Evolutionary conservation across 2,113 vertebrate genomes (phyloP), one percentile per base, ranked within the genome.

Genomic region (Sturnus vulgaris): DNA sequence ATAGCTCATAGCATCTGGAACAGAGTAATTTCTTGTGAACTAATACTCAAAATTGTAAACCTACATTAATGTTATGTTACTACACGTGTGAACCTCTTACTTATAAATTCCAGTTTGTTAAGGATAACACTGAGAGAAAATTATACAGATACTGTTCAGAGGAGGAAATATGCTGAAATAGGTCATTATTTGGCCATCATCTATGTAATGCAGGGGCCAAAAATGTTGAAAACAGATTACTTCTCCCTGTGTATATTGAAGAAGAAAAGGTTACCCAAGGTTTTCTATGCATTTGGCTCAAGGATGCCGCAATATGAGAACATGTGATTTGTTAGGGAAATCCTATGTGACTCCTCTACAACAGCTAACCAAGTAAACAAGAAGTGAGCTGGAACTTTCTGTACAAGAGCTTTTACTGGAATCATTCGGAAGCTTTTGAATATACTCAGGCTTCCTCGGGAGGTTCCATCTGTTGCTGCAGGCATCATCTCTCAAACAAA

Each of bases 311-410:
- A 95, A 77, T 61, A 70, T 23, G 71, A 94, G 75, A 95, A 69
- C 89, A 91, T 84, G 86, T 94, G 89, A 95, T 95, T 97, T 89
- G n/a, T 68, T 82, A 85, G 91, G 91, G 93, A 96, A 97, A 95
- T 96, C 93, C 95, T 97, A 95, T 95, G 94, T 96, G 94, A 96
- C 93, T 90, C 71, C 88, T 95, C 84, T 91, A 61, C 89, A 90
- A 40, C 53, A 94, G 92, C 87, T 92, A 88, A 97, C 55, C 50
- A 90, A 97, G 95, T 95, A 97, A 97, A 96, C 89, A 97, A 95
- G 93, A 97, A 95, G 70, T 95, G 84, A 95, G 27, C 50, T 95
- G 94, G 94, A 96, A 96, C 95, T 96, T 94, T 95, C 88, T 97
- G 94, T 97, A 69, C 93, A 89, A 89, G 70, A 66, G 66, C 49